Conservation (phyloP, 2,113 vertebrate species). For the Typhlomys cinereus region DNA sequence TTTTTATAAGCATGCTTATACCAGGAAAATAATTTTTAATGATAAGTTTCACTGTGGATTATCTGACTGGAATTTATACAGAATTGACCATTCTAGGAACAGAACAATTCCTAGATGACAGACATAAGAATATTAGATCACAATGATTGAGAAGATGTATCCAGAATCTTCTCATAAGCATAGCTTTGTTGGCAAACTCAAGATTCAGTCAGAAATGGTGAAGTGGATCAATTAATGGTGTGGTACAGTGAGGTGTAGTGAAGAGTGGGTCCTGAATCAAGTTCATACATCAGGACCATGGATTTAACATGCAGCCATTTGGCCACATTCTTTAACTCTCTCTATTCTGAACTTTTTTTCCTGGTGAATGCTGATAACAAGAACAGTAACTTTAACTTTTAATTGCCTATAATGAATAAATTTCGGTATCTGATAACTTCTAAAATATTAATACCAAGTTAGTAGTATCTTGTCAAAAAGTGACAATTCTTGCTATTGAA, state of each 20-base stretch:
- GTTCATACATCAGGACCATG: not conserved
- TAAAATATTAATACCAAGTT: not conserved
- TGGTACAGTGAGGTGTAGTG: not conserved
- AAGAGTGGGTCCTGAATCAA: not conserved
- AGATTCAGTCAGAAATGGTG: not conserved
- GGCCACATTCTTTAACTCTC: not conserved
- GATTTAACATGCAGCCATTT: not conserved
- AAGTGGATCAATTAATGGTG: not conserved
- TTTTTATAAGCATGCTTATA: not conserved
- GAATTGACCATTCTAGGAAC: not conserved
- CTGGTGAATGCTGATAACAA: not conserved
- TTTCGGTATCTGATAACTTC: not conserved
- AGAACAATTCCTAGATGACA: not conserved
- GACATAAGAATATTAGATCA: not conserved
- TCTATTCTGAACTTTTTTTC: not conserved
- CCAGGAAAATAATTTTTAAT: slow-evolving; percentile 17
- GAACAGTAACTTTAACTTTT: not conserved
- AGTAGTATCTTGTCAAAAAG: not conserved
- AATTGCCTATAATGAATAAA: not conserved
- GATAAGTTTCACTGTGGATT: not conserved
- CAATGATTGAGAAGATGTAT: not conserved
- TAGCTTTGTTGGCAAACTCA: not conserved
- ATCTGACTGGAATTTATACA: not conserved
- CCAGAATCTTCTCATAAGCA: not conserved
- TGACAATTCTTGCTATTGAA: not conserved